Percentiles rank a stretch among this genome's conserved stretches.
Conservation (phyloP, 1,140 invertebrate genomes). For the Metaphire vulgaris region DNA sequence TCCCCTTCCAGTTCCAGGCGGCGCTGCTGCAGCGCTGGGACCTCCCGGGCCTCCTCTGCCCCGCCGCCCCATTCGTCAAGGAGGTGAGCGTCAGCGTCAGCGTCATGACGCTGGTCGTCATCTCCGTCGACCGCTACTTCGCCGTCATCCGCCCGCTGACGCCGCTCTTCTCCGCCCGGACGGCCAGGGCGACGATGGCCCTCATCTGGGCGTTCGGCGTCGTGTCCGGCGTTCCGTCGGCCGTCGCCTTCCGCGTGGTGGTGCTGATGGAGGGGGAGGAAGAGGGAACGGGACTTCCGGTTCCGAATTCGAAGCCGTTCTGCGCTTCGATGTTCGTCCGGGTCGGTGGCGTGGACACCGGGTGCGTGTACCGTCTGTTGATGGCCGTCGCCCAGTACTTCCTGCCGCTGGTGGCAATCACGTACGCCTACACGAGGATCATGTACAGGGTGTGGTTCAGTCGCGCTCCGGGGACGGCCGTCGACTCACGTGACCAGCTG, state of each 20-base stretch:
- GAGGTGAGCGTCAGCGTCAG: conserved; percentile 68
- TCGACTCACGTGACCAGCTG: conserved; percentile 66
- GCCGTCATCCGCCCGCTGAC: conserved; percentile 71
- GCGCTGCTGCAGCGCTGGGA: conserved; percentile 72
- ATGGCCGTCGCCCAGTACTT: conserved; percentile 64
- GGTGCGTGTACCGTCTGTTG: conserved; percentile 1
- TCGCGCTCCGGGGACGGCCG: conserved; percentile 66
- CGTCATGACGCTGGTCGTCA: conserved; percentile 72
- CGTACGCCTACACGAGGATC: conserved; percentile 68
- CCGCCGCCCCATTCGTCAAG: conserved; percentile 71
- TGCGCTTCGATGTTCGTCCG: background rate
- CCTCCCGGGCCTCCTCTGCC: conserved; percentile 73
- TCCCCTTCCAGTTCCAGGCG: conserved; percentile 73
- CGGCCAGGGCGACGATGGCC: conserved; percentile 63
- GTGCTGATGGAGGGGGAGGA: background rate
- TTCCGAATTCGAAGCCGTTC: conserved; percentile 17
- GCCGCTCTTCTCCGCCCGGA: conserved; percentile 62
- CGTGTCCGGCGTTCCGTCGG: conserved; percentile 59
- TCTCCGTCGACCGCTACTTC: conserved; percentile 67
- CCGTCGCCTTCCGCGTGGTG: conserved; percentile 17
- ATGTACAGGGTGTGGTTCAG: conserved; percentile 67
- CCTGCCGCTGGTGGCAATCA: conserved; percentile 68
- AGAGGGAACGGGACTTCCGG: background rate
- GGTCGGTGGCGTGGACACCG: conserved; percentile 5
- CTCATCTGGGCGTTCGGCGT: conserved; percentile 63